These are phyloP conservation scores for Cheumatopsyche charites DNA, from an alignment of 1,140 invertebrate species.

Conservation along the genomic window DNA sequence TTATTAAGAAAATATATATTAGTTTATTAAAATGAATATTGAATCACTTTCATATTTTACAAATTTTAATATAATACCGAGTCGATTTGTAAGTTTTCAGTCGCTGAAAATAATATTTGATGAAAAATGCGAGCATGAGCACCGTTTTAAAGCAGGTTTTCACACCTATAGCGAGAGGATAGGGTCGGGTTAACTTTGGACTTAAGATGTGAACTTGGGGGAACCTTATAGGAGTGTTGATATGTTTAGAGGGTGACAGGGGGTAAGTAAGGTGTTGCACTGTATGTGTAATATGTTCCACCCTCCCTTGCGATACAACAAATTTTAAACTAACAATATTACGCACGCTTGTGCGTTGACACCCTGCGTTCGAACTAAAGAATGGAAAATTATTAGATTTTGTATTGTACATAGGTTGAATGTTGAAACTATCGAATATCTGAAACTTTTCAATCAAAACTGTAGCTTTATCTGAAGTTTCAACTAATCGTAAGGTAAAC, in stretches of 20 bases:
- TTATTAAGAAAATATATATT: too few relatives aligned
- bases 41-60: too few relatives aligned
- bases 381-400: neutral
- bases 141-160: conserved; percentile 12
- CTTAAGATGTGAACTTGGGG: conserved; percentile 44
- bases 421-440: too few relatives aligned
- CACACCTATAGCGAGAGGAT: neutral
- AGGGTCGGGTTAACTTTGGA: conserved; percentile 46
- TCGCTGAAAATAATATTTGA: neutral
- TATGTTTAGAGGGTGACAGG: conserved; percentile 49
- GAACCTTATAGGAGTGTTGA: conserved; percentile 48
- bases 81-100: too few relatives aligned
- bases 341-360: neutral
- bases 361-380: too few relatives aligned
- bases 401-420: neutral
- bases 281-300: too few relatives aligned
- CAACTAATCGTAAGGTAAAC: too few relatives aligned
- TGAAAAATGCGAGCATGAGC: conserved; percentile 22
- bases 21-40: too few relatives aligned
- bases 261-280: conserved; percentile 24
- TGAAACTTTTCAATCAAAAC: too few relatives aligned
- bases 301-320: conserved; percentile 15
- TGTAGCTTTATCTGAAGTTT: too few relatives aligned
- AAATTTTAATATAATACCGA: too few relatives aligned
- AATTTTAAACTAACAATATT: conserved; percentile 41